phyloP scores from a whole-genome alignment of 1,140 invertebrate genomes.

The Leptestheria dahalacensis region DNA sequence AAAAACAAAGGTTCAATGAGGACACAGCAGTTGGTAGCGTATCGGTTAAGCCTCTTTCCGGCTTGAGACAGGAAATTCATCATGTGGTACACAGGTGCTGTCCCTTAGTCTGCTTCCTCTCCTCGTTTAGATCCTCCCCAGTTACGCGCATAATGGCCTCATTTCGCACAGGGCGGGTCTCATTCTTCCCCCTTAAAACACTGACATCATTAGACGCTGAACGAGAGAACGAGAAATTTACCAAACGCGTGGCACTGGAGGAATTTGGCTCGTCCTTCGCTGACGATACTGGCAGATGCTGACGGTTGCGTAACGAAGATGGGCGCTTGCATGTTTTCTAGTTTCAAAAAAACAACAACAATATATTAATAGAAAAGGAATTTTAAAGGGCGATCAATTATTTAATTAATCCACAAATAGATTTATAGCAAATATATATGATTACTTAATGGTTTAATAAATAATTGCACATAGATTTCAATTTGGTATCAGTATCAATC shows the following conservation, averaged over 20 bases:
- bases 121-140: neutral
- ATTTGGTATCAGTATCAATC: too few relatives aligned
- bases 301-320: conserved; percentile 67
- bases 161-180: too few relatives aligned
- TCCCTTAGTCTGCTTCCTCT: neutral
- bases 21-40: too few relatives aligned
- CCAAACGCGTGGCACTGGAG: conserved; percentile 73
- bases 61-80: neutral
- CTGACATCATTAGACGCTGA: too few relatives aligned
- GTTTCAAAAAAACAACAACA: neutral
- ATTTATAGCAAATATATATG: too few relatives aligned
- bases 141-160: too few relatives aligned
- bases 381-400: too few relatives aligned
- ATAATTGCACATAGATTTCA: too few relatives aligned
- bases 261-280: conserved; percentile 72
- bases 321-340: conserved; percentile 47
- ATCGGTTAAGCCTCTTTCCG: neutral
- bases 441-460: too few relatives aligned
- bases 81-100: neutral
- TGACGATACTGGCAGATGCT: conserved; percentile 62
- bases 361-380: neutral
- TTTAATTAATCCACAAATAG: too few relatives aligned
- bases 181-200: too few relatives aligned
- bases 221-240: conserved; percentile 33
- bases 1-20: too few relatives aligned